phyloP scores from a whole-genome alignment of 2,888 invertebrate genomes.

The Drosophila colorata region DNA sequence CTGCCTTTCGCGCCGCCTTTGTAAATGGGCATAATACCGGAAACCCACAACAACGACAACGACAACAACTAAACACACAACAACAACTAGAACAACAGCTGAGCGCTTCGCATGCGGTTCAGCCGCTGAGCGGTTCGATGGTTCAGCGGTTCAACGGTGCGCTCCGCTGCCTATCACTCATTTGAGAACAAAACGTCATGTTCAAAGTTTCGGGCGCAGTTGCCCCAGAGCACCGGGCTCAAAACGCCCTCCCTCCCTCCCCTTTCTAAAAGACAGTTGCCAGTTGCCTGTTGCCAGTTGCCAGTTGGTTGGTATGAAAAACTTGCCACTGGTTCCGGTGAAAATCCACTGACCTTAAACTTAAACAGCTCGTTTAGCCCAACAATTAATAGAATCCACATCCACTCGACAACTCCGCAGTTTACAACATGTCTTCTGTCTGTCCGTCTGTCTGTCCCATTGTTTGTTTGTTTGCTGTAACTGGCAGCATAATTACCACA shows the following conservation, averaged over 20 bases:
- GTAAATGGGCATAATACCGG: constrained; percentile 81
- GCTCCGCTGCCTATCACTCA: constrained; percentile 64
- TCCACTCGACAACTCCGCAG: constrained; percentile 59
- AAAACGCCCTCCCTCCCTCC: constrained; percentile 4
- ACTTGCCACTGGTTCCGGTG: constrained; percentile 71
- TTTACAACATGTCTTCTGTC: constrained; percentile 54
- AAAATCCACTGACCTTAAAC: constrained; percentile 62
- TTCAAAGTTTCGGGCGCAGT: constrained; percentile 22
- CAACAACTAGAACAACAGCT: constrained; percentile 65
- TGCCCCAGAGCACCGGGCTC: constrained; percentile 2
- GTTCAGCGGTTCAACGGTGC: constrained; percentile 54
- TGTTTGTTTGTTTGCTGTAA: constrained; percentile 58
- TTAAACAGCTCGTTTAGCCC: constrained; percentile 65
- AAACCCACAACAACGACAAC: constrained; percentile 72
- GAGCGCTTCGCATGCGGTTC: constrained; percentile 64
- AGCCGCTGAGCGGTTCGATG: constrained; percentile 39
- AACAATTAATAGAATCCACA: constrained; percentile 75
- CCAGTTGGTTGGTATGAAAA: constrained; percentile 32
- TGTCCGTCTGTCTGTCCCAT: constrained; percentile 27
- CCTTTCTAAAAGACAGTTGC: background rate
- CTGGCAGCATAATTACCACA: constrained; percentile 79
- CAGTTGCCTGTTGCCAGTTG: background rate
- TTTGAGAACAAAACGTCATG: constrained; percentile 60
- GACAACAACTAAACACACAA: constrained; percentile 28
- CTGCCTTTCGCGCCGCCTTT: constrained; percentile 69